Conservation (phyloP, 2,888 invertebrate species). For the Hesperia comma region DNA sequence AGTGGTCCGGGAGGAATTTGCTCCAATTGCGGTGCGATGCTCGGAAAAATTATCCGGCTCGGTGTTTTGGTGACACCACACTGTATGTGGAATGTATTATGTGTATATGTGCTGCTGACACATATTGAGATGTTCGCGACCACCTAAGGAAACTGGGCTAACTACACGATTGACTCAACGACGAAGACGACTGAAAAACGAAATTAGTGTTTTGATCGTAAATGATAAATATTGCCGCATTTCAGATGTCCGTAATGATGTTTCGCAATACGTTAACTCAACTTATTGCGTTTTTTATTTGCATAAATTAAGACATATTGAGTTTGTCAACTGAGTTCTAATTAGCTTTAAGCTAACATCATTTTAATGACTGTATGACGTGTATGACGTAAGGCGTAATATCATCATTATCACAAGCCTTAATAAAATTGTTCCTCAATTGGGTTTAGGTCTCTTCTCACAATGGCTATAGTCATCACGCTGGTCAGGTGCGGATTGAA, state of each 20-base stretch:
- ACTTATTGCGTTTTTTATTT: constrained; percentile 20
- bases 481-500: too few relatives aligned
- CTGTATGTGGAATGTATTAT: too few relatives aligned
- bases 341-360: constrained; percentile 2
- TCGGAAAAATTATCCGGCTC: constrained; percentile 48
- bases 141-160: constrained; percentile 35
- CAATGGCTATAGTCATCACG: too few relatives aligned
- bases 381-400: neutral
- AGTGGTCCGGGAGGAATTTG: constrained; percentile 60
- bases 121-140: constrained; percentile 34
- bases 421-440: too few relatives aligned
- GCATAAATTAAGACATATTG: constrained; percentile 32
- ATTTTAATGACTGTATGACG: neutral
- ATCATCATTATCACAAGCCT: too few relatives aligned
- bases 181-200: constrained; percentile 20
- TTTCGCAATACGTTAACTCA: constrained; percentile 33
- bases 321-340: constrained; percentile 12
- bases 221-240: constrained; percentile 34
- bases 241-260: constrained; percentile 39
- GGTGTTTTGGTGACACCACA: constrained; percentile 26
- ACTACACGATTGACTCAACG: constrained; percentile 30
- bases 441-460: too few relatives aligned
- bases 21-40: constrained; percentile 62
- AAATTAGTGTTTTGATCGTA: constrained; percentile 39
- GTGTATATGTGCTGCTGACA: constrained; percentile 37